Evolutionary conservation across 2,113 vertebrate genomes (phyloP).

Genomic region (zebrafish (Danio rerio)): GRCz12tu NC_133183.1:26872501-26873000

Average conservation of each 20-base stretch:
- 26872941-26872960: conserved; percentile 94
- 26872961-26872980: conserved; percentile 94
- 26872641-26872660: too few species aligned
- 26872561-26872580: too few species aligned
- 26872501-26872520: too few species aligned
- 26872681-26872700: too few species aligned
- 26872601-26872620: too few species aligned
- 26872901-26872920: conserved; percentile 98
- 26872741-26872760: conserved; percentile 98
- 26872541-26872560: too few species aligned
- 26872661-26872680: too few species aligned
- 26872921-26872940: conserved; percentile 98
- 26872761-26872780: conserved; percentile 93
- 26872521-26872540: too few species aligned
- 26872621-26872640: too few species aligned
- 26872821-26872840: conserved; percentile 81
- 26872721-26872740: conserved; percentile 98
- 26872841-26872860: conserved; percentile 7
- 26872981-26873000: conserved; percentile 75
- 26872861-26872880: not conserved
- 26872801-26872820: conserved; percentile 97
- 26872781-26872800: conserved; percentile 94
- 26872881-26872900: conserved; percentile 52
- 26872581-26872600: too few species aligned
- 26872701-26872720: conserved; percentile 98